Evolutionary conservation across 2,113 vertebrate genomes (phyloP).

Genomic region (Atlantisia rogersi): DNA sequence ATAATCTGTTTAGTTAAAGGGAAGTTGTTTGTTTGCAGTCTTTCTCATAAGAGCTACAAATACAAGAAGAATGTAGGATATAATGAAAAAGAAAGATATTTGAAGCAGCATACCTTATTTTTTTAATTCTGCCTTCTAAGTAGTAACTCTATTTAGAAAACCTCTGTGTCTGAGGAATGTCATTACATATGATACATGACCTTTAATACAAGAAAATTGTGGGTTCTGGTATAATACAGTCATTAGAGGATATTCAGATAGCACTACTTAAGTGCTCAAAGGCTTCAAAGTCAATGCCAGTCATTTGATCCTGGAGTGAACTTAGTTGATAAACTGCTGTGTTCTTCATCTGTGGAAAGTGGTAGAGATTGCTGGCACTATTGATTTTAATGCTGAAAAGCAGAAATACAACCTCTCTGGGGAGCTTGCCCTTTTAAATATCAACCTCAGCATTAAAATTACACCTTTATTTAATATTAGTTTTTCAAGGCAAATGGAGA

Average conservation of each 20-base stretch:
- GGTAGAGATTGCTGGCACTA: not conserved
- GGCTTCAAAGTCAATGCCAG: not conserved
- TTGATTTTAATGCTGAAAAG: conserved; percentile 9
- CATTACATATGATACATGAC: not conserved
- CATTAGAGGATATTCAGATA: conserved; percentile 9
- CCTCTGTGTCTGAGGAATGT: not conserved
- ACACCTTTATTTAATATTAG: conserved; percentile 2
- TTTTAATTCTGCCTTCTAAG: not conserved
- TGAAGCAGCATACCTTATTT: not conserved
- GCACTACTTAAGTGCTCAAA: not conserved
- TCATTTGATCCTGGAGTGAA: conserved; percentile 24
- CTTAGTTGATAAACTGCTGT: not conserved
- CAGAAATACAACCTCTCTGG: not conserved
- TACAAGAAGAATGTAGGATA: not conserved
- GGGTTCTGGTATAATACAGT: not conserved
- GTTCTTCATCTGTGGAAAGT: conserved; percentile 5
- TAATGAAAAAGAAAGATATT: not conserved
- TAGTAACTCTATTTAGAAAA: not conserved
- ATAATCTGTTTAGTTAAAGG: not conserved
- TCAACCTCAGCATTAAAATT: not conserved
- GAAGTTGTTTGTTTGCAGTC: not conserved
- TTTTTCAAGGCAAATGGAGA: not conserved
- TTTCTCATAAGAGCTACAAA: not conserved
- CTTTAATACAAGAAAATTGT: conserved; percentile 14
- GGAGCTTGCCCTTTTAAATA: conserved; percentile 12